Base-by-base conservation (phyloP, 2,797 vertebrate genomes). In the Myiothlypis chrysogaster region DNA sequence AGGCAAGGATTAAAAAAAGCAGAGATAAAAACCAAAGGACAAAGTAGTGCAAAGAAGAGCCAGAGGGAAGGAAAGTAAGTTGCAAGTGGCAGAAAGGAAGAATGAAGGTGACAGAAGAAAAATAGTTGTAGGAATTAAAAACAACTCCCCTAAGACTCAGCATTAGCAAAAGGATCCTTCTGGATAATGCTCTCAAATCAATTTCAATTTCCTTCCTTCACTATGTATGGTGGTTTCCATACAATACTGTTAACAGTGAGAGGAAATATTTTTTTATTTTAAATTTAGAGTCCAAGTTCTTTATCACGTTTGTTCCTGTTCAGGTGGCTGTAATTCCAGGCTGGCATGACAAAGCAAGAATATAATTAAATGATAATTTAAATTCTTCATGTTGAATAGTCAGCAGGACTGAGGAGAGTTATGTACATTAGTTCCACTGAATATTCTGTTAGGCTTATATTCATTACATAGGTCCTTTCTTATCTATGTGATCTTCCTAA, bases 21-120 rank as follows among this genome's bases (percentile, higher is more conserved):
- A 83, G 8, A 69, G 16, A 61, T 11, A 70, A 24, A 72, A 41
- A 60, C 19, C 69, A 82, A 84, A 82, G 37, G 52, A 90, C 53
- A 73, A 89, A 83, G 30, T 10, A 78, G 37, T 63, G 27, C n/a
- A 83, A 93, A 53, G 81, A 82, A 90, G 30, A 92, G 76, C 66
- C 87, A 66, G 68, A 69, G 68, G 80, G 83, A 82, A 79, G 32
- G 28, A 76, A 89, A 92, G 49, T 53, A 75, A 88, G 37, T 32
- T 77, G 53, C n/a, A 86, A 93, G n/a, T 24, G 30, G n/a, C 34
- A 85, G 47, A 70, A 86, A 78, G n/a, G 34, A 78, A 83, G 47
- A 95, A 76, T 61, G 63, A 83, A 94, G 37, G 87, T 85, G 83
- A 92, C 56, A 66, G 39, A 65, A 63, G 44, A 52, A 90, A 81